Percentiles rank a stretch among this genome's conserved stretches.
Conservation (phyloP, 2,113 vertebrate genomes). For the Xerus inauris region DNA sequence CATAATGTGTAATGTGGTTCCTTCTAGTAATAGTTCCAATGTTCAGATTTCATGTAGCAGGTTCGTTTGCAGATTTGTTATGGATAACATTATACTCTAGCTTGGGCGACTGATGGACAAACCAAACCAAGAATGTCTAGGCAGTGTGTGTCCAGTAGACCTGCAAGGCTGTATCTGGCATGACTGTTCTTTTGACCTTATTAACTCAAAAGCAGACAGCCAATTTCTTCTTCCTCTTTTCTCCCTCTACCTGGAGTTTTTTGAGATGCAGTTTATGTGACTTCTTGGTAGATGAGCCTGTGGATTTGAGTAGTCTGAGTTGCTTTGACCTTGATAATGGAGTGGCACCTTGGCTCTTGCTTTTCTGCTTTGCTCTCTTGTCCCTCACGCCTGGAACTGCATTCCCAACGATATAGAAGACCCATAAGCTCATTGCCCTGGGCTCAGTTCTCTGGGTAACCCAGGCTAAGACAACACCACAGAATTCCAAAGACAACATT, state of each 20-base stretch:
- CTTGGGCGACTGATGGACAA: not conserved
- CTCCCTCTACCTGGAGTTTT: not conserved
- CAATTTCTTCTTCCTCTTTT: not conserved
- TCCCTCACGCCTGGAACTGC: not conserved
- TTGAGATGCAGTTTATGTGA: not conserved
- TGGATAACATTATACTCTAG: not conserved
- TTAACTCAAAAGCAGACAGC: not conserved
- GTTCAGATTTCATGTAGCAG: not conserved
- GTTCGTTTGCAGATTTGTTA: not conserved
- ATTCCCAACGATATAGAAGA: not conserved
- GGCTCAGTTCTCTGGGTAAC: not conserved
- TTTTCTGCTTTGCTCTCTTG: not conserved
- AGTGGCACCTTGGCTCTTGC: not conserved
- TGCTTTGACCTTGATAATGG: not conserved
- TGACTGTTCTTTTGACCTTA: not conserved
- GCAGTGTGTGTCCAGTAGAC: not conserved
- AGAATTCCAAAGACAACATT: not conserved
- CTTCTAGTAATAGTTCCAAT: not conserved
- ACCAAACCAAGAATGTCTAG: not conserved
- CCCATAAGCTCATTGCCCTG: not conserved
- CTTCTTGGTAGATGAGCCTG: not conserved
- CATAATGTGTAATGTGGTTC: not conserved
- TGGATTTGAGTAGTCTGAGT: not conserved
- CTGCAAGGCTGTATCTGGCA: not conserved
- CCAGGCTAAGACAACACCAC: not conserved